These are phyloP conservation scores for Adelognathus sp. DNA, from an alignment of 2,888 invertebrate genomes.

Conservation along the genomic window DNA sequence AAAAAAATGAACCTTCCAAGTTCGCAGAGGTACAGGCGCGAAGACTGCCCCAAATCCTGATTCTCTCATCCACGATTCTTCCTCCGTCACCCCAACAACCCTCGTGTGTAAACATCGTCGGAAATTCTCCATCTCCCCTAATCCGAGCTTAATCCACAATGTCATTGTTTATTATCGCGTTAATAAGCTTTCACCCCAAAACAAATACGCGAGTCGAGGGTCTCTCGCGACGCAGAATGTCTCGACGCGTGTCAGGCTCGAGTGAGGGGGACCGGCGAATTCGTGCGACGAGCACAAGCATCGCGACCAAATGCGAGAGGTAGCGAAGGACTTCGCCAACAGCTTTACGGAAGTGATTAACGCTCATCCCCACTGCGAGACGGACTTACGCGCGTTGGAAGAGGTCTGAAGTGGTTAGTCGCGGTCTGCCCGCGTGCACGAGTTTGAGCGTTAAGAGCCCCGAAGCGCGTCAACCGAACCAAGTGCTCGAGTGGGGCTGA, in stretches of 20 bases:
- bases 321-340: slow-evolving; percentile 48
- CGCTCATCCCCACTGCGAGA: slow-evolving; percentile 41
- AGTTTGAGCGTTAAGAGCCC: too few species aligned
- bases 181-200: not conserved
- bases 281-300: slow-evolving; percentile 52
- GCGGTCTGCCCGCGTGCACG: not conserved
- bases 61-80: too few species aligned
- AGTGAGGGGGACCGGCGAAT: not conserved
- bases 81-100: too few species aligned
- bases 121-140: too few species aligned
- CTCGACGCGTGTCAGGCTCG: slow-evolving; percentile 6
- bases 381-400: not conserved
- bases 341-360: slow-evolving; percentile 60
- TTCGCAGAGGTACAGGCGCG: too few species aligned
- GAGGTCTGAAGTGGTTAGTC: not conserved
- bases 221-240: not conserved
- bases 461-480: slow-evolving; percentile 24
- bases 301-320: slow-evolving; percentile 24
- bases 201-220: slow-evolving; percentile 2
- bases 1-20: too few species aligned
- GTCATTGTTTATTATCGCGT: too few species aligned
- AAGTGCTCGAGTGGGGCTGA: slow-evolving; percentile 25
- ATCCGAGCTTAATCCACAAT: too few species aligned
- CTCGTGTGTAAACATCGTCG: too few species aligned
- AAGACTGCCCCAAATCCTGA: too few species aligned